phyloP scores from a whole-genome alignment of 2,797 vertebrate species.

The Sebastes steindachneri region DNA sequence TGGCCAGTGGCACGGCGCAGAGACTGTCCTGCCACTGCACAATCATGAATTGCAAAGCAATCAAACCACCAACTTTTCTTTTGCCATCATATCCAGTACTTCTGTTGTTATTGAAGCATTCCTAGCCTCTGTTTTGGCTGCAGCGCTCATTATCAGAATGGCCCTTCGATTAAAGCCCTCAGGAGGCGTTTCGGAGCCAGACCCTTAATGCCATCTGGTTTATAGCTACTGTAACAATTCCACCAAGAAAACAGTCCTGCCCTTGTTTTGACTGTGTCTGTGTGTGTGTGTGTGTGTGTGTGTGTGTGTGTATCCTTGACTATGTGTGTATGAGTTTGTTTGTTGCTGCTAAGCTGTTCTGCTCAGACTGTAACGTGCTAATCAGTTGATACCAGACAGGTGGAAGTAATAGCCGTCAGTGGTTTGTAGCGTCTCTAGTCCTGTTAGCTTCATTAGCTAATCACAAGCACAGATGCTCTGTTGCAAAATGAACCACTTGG shows the following conservation, averaged over 20 bases:
- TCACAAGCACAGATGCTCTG: constrained; percentile 65
- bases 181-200: constrained; percentile 48
- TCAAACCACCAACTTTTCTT: neutral
- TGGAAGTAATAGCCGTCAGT: constrained; percentile 56
- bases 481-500: constrained; percentile 45
- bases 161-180: constrained; percentile 52
- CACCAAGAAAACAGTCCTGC: constrained; percentile 50
- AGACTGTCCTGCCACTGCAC: neutral
- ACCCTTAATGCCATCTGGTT: constrained; percentile 70
- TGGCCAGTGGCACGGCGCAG: neutral
- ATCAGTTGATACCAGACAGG: constrained; percentile 60
- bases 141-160: constrained; percentile 16
- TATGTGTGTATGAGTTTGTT: constrained; percentile 2
- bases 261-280: constrained; percentile 30
- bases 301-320: neutral
- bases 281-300: neutral
- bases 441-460: constrained; percentile 60
- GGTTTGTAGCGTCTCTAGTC: constrained; percentile 43
- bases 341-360: constrained; percentile 46
- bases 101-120: neutral
- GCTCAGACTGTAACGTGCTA: constrained; percentile 48
- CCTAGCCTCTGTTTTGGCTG: constrained; percentile 13
- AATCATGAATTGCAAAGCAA: constrained; percentile 2
- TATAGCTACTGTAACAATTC: constrained; percentile 37
- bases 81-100: neutral